Evolutionary conservation across 2,113 vertebrate genomes (phyloP).

Genomic region (Caranx melampygus): DNA sequence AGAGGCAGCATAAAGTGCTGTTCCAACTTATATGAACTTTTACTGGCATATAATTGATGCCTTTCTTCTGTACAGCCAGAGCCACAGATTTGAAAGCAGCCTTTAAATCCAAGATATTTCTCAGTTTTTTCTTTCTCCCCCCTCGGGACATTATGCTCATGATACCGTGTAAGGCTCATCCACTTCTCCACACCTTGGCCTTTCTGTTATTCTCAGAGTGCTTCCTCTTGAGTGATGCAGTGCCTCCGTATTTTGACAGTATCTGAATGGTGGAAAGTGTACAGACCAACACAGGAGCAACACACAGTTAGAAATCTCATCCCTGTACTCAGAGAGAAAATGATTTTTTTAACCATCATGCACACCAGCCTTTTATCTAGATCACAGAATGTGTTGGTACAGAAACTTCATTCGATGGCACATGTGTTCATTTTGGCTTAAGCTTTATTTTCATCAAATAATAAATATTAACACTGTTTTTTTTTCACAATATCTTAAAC

Average conservation of each 20-base stretch:
- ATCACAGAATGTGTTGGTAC: neutral
- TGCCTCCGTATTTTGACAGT: conserved; percentile 40
- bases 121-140: conserved; percentile 3
- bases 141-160: conserved; percentile 8
- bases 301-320: conserved; percentile 31
- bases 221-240: conserved; percentile 56
- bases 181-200: conserved; percentile 32
- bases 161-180: conserved; percentile 41
- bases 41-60: conserved; percentile 51
- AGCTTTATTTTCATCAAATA: conserved; percentile 57
- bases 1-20: conserved; percentile 18
- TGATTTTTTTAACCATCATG: neutral
- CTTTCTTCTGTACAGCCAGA: conserved; percentile 21
- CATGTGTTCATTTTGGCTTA: neutral
- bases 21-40: conserved; percentile 44
- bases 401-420: neutral
- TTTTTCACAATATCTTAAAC: conserved; percentile 24
- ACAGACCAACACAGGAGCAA: conserved; percentile 8
- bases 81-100: conserved; percentile 42
- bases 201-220: conserved; percentile 40
- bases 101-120: conserved; percentile 55
- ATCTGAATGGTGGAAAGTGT: conserved; percentile 39
- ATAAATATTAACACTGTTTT: conserved; percentile 68
- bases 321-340: conserved; percentile 3
- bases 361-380: neutral